These are phyloP conservation scores for Xestobium rufovillosum DNA, from an alignment of 2,888 invertebrate genomes.

Conservation along the genomic window DNA sequence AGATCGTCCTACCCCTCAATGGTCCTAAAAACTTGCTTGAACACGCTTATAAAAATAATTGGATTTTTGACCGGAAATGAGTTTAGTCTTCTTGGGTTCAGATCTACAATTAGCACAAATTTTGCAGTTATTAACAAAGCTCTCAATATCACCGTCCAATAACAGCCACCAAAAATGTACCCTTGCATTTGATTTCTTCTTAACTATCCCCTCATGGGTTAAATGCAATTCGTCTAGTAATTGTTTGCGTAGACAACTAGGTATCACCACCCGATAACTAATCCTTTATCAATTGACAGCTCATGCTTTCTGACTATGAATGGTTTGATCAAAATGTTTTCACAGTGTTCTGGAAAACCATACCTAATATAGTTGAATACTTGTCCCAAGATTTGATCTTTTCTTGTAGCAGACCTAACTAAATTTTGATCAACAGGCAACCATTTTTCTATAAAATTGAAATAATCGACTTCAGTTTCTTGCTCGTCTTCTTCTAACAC, in stretches of 20 bases:
- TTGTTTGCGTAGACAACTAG: conserved; percentile 15
- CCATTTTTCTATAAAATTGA: conserved; percentile 7
- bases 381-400: conserved; percentile 6
- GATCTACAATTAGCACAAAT: conserved; percentile 25
- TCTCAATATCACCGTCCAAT: conserved; percentile 28
- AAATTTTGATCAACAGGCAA: conserved; percentile 5
- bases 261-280: too few species aligned
- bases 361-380: conserved; percentile 10
- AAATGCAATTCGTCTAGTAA: conserved; percentile 20
- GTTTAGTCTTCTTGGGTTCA: conserved; percentile 28
- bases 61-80: conserved; percentile 27
- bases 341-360: conserved; percentile 6
- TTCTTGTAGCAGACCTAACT: conserved; percentile 3
- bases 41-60: conserved; percentile 33
- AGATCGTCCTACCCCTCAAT: too few species aligned
- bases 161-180: conserved; percentile 29
- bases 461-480: conserved; percentile 9
- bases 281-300: conserved; percentile 13
- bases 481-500: too few species aligned
- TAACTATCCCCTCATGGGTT: conserved; percentile 20
- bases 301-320: conserved; percentile 7
- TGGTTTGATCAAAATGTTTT: conserved; percentile 9
- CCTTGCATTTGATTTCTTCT: conserved; percentile 31
- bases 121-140: conserved; percentile 22
- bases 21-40: conserved; percentile 42